Evolutionary conservation across 2,888 invertebrate species (phyloP).

Genomic region (Eutolmus rufibarbis): DNA sequence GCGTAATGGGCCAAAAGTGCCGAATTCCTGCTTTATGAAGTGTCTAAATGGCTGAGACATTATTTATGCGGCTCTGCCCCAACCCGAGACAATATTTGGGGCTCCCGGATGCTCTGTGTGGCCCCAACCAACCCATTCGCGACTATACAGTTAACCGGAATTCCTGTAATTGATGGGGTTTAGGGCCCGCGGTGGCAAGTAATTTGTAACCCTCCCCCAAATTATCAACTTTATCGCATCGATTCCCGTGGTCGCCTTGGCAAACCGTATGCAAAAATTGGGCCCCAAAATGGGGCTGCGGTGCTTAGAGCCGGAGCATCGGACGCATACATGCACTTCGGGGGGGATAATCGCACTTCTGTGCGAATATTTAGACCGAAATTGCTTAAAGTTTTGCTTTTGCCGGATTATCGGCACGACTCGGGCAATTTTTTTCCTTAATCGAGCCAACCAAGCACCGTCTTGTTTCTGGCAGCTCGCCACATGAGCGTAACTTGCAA

Average conservation of each 20-base stretch:
- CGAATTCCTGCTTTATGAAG: slow-evolving; percentile 26
- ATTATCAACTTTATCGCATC: not conserved
- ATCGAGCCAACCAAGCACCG: not conserved
- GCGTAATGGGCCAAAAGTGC: slow-evolving; percentile 13
- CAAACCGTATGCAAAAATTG: not conserved
- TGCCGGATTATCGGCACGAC: not conserved
- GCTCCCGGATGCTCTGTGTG: not conserved
- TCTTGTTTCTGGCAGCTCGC: not conserved
- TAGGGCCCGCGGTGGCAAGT: not conserved
- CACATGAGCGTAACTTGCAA: not conserved
- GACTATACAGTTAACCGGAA: not conserved
- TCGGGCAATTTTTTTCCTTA: not conserved
- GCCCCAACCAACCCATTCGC: not conserved
- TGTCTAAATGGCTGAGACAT: slow-evolving; percentile 1
- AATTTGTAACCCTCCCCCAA: not conserved
- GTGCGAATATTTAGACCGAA: not conserved
- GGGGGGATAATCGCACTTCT: not conserved
- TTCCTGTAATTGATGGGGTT: slow-evolving; percentile 3
- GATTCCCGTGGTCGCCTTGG: not conserved
- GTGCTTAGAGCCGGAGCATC: not conserved
- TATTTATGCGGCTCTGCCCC: not conserved
- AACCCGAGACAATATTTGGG: not conserved
- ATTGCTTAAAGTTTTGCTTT: not conserved
- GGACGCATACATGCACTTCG: not conserved
- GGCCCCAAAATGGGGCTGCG: not conserved